Percentiles rank a stretch among this genome's conserved stretches.
phyloP scores from a whole-genome alignment of 2,797 vertebrate species.

The Tarsius wallacei region DNA sequence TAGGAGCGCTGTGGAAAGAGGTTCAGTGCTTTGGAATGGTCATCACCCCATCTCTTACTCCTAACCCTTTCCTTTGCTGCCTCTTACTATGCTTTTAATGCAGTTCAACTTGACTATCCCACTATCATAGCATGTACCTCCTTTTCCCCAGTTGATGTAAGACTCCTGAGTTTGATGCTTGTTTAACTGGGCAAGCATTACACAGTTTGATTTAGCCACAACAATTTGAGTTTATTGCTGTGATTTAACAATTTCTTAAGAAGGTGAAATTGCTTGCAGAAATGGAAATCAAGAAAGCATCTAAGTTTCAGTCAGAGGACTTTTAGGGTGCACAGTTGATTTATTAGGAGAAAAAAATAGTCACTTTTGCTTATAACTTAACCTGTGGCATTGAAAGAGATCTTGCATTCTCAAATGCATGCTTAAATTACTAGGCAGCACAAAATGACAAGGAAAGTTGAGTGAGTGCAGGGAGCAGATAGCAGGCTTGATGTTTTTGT shows the following conservation, averaged over 20 bases:
- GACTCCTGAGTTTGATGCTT: conserved; percentile 58
- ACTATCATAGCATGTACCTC: not conserved
- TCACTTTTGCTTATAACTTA: conserved; percentile 54
- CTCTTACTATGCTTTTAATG: conserved; percentile 29
- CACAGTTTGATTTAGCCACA: conserved; percentile 62
- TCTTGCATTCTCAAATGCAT: conserved; percentile 25
- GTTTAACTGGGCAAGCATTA: conserved; percentile 36
- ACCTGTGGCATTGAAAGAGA: not conserved
- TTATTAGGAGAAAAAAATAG: not conserved
- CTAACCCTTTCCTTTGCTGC: not conserved
- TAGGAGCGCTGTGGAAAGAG: conserved; percentile 28
- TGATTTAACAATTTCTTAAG: not conserved
- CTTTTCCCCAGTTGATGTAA: conserved; percentile 1
- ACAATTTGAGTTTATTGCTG: conserved; percentile 51
- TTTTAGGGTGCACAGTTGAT: not conserved
- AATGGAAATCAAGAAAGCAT: conserved; percentile 41
- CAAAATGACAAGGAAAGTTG: not conserved
- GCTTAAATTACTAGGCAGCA: conserved; percentile 41
- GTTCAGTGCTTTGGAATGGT: conserved; percentile 4
- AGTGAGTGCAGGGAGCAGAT: not conserved
- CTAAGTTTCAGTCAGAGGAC: conserved; percentile 28
- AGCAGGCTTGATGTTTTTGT: not conserved
- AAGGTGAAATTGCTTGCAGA: conserved; percentile 55
- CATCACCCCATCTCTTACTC: not conserved
- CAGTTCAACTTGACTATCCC: conserved; percentile 33